A percentile compares a stretch with the other conserved stretches of the same genome.
Conservation (phyloP, 2,888 invertebrate species). For the Mesodorylaimus sp. region DNA sequence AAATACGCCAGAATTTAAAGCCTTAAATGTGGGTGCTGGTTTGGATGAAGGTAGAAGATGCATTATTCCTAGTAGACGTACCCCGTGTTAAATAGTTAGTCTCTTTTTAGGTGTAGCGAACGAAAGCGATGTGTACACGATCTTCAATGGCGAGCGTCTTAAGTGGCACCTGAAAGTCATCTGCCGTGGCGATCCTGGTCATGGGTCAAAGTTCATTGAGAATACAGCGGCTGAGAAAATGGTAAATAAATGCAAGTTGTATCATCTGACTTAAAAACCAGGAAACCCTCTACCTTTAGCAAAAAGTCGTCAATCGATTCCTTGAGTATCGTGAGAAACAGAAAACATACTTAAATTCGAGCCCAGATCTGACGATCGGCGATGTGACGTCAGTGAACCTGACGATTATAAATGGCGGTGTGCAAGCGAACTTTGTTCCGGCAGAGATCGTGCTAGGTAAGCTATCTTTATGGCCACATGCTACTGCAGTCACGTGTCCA, state of each 20-base stretch:
- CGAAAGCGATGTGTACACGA: conserved; percentile 30
- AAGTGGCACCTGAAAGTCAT: conserved; percentile 68
- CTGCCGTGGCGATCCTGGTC: conserved; percentile 64
- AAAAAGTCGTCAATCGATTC: conserved; percentile 51
- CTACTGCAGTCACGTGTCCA: conserved; percentile 36
- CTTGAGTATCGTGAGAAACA: conserved; percentile 49
- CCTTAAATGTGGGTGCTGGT: conserved; percentile 60
- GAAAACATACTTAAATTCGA: conserved; percentile 46
- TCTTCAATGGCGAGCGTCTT: conserved; percentile 42
- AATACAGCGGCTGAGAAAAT: conserved; percentile 64
- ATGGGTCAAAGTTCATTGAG: conserved; percentile 59
- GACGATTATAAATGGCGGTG: conserved; percentile 59
- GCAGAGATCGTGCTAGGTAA: conserved; percentile 53
- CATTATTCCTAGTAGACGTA: no score
- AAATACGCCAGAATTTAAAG: conserved; percentile 49
- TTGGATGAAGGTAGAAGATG: conserved; percentile 54
- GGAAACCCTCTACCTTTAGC: conserved; percentile 35
- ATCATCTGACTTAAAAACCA: no score
- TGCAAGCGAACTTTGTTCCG: conserved; percentile 76
- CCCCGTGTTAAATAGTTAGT: no score
- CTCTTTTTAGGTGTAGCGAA: conserved; percentile 27
- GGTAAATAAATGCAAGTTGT: no score
- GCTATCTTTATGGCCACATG: no score
- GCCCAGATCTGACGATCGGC: conserved; percentile 51
- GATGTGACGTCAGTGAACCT: conserved; percentile 72